Evolutionary conservation across 2,797 vertebrate species (phyloP).

Genomic region (Discoglossus pictus): DNA sequence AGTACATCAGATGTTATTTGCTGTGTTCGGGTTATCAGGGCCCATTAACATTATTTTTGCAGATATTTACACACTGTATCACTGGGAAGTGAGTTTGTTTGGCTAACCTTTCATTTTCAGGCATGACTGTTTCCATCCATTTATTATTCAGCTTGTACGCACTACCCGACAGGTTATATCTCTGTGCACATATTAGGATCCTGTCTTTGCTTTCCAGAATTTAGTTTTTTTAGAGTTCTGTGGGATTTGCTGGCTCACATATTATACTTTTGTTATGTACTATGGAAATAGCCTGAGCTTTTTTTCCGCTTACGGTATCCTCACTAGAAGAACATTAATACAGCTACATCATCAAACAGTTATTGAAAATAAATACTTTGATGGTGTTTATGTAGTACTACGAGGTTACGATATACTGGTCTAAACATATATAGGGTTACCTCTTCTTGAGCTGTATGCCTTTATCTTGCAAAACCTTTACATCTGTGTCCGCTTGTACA

Average conservation of each 20-base stretch:
- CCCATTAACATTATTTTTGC: slow-evolving; percentile 10
- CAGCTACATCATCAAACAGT: too few species aligned
- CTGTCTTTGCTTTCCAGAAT: not conserved
- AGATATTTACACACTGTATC: slow-evolving; percentile 22
- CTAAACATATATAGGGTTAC: too few species aligned
- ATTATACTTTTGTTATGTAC: not conserved
- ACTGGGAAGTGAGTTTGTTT: slow-evolving; percentile 18
- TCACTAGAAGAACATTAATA: too few species aligned
- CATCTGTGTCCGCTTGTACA: too few species aligned
- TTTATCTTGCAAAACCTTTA: too few species aligned
- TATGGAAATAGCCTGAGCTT: not conserved
- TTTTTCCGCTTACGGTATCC: too few species aligned
- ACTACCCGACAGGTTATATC: not conserved
- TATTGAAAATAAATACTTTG: too few species aligned
- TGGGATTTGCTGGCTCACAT: too few species aligned
- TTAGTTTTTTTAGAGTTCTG: too few species aligned
- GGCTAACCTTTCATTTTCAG: slow-evolving; percentile 29
- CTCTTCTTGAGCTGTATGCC: too few species aligned
- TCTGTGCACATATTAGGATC: slow-evolving; percentile 1
- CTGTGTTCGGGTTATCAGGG: not conserved
- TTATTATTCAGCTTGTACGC: slow-evolving; percentile 8
- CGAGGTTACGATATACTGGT: too few species aligned
- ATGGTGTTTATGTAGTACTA: too few species aligned
- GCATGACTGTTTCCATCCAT: not conserved
- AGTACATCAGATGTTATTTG: not conserved